Base-by-base conservation (phyloP, 2,888 invertebrate species). In the Dione juno region DNA sequence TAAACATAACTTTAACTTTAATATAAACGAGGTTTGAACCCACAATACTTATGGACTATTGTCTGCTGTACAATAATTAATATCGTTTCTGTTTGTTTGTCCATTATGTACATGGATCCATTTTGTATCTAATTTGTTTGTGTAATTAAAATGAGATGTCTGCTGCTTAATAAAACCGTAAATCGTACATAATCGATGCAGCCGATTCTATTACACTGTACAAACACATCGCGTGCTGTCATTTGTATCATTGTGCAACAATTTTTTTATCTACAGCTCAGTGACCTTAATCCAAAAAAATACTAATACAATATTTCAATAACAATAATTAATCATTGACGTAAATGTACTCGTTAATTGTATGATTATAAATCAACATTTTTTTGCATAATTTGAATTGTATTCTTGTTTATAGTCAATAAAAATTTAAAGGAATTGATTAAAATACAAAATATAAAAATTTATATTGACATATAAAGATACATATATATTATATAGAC, bases 141-240 rank as follows among this genome's bases (percentile, higher is more conserved):
- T 41, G 14, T 59, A 63, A 48, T 63, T 63, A 48, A 53, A 63
- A 63, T 37, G 45, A 48, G 48, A 11, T 48, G n/a, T 37, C 63
- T 16, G 48, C 63, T 64, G 50, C 19, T 16, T 37, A 35, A 50
- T 37, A 19, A 64, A 21, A 16, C n/a, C 28, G 9, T n/a, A 43
- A 10, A 43, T 16, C 14, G 37, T 50, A 37, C 3, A 37, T 64
- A 50, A 3, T 64, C 10, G 37, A 64, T 19, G 19, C 14, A 28
- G n/a, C 8, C 28, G 45, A 21, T 45, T 61, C 14, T 45, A 61
- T 41, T 21, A 14, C 10, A 28, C 1, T 1, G 19, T 19, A 21
- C 19, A 21, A 59, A 21, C 14, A 14, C 35, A 6, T 3, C 3
- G 1, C 6, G 19, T 58, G 9, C 43, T 28, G 28, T 28, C 2